Evolutionary conservation across 92 coral and sea anemone genomes (phyloP).

Genomic region (Blastomussa wellsi): DNA sequence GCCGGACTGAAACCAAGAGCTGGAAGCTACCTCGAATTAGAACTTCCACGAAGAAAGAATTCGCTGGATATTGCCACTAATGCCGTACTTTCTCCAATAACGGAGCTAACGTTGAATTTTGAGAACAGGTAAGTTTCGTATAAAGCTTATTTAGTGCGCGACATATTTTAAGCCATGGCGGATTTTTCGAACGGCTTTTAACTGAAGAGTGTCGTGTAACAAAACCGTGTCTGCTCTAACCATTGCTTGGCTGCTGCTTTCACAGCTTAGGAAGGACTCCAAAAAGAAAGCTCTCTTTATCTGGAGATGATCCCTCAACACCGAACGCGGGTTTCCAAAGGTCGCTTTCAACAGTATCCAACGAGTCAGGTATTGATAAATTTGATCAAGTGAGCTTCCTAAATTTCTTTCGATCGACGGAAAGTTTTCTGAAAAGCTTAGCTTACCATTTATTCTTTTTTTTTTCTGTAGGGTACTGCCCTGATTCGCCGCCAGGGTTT

Average conservation of each 20-base stretch:
- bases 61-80: constrained; percentile 65
- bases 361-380: constrained; percentile 82
- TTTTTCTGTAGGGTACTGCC: constrained; percentile 67
- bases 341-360: constrained; percentile 78
- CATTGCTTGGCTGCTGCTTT: constrained; percentile 9
- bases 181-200: constrained; percentile 20
- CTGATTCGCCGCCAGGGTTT: constrained; percentile 69
- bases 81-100: constrained; percentile 93
- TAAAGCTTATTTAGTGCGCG: constrained; percentile 9
- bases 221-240: not conserved
- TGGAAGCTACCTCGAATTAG: constrained; percentile 79
- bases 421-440: not conserved
- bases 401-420: not conserved
- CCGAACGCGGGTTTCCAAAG: constrained; percentile 72
- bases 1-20: constrained; percentile 86
- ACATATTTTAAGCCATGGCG: constrained; percentile 28
- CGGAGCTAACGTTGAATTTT: constrained; percentile 88
- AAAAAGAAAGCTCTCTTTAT: constrained; percentile 87
- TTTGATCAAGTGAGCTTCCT: too few relatives aligned
- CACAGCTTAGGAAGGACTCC: constrained; percentile 87
- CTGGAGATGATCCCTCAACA: constrained; percentile 73
- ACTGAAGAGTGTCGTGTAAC: not conserved
- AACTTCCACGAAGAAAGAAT: constrained; percentile 60
- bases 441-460: not conserved
- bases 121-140: constrained; percentile 63